A percentile compares a stretch with the other conserved stretches of the same genome.
Evolutionary conservation across 2,888 invertebrate genomes (phyloP).

Genomic region (Andrena bucephala): DNA sequence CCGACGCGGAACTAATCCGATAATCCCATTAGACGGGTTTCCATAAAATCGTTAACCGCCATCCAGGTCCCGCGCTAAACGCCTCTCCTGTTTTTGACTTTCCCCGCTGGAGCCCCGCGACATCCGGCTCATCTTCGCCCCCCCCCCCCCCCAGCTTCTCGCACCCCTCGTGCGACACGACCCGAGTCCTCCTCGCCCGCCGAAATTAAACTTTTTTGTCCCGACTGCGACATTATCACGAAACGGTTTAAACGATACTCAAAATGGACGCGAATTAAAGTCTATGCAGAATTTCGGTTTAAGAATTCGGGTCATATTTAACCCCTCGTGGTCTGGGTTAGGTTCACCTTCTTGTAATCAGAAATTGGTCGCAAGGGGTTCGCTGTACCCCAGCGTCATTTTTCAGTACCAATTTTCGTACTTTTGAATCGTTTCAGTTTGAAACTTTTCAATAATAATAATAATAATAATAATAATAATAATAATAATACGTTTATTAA

Average conservation of each 20-base stretch:
- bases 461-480: too few relatives aligned
- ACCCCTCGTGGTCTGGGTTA: too few relatives aligned
- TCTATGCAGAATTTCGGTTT: too few relatives aligned
- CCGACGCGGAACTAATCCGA: slow-evolving; percentile 73
- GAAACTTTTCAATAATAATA: too few relatives aligned
- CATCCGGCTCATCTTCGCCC: slow-evolving; percentile 18
- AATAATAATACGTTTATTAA: too few relatives aligned
- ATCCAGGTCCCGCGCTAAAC: slow-evolving; percentile 44
- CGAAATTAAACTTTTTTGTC: slow-evolving; percentile 1
- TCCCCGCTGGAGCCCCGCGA: slow-evolving; percentile 11
- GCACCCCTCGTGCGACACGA: not conserved
- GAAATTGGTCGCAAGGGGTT: too few relatives aligned
- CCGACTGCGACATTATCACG: not conserved
- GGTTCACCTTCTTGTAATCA: too few relatives aligned
- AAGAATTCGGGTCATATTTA: too few relatives aligned
- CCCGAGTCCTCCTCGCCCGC: not conserved
- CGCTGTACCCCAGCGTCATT: too few relatives aligned
- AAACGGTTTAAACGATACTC: not conserved
- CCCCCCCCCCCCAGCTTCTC: not conserved
- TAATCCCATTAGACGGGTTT: slow-evolving; percentile 72
- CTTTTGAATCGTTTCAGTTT: too few relatives aligned
- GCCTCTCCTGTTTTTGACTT: slow-evolving; percentile 31
- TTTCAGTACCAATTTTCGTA: too few relatives aligned
- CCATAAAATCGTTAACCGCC: slow-evolving; percentile 74
- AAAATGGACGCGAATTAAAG: too few relatives aligned